phyloP scores from a whole-genome alignment of 2,797 vertebrate species.

The Halcyon badia region DNA sequence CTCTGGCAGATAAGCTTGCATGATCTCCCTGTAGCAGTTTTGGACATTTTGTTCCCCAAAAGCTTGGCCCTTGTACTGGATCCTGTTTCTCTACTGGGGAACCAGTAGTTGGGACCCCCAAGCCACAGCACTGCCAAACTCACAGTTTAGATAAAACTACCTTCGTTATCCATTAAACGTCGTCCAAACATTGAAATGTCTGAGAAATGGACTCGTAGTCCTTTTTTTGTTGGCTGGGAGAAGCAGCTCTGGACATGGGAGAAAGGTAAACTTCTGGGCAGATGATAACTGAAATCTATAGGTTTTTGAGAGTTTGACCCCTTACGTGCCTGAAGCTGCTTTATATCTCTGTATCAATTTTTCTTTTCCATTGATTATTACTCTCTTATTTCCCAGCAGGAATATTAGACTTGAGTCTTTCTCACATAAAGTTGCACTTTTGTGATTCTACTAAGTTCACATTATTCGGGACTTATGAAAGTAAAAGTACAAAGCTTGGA shows the following conservation, averaged over 20 bases:
- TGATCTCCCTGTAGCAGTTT: not conserved
- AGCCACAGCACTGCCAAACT: not conserved
- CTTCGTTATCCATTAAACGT: not conserved
- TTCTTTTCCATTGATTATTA: not conserved
- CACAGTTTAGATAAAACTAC: not conserved
- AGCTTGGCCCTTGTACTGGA: not conserved
- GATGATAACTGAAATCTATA: not conserved
- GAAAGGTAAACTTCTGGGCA: not conserved
- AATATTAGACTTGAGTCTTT: not conserved
- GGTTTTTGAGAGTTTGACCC: not conserved
- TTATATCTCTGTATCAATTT: not conserved
- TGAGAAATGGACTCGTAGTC: not conserved
- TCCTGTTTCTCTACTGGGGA: rapidly evolving
- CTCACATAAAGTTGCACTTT: not conserved
- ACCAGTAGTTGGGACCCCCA: not conserved
- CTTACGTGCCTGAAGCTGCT: not conserved
- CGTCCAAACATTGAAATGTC: not conserved
- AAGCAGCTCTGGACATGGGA: not conserved
- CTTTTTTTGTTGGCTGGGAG: not conserved
- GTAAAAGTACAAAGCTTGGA: not conserved
- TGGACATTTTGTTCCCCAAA: not conserved
- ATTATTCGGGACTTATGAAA: not conserved
- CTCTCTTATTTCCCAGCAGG: not conserved
- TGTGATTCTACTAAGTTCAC: not conserved
- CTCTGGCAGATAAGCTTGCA: not conserved